Conservation (phyloP, 2,888 invertebrate genomes). For the Tryphoninae sp. region DNA sequence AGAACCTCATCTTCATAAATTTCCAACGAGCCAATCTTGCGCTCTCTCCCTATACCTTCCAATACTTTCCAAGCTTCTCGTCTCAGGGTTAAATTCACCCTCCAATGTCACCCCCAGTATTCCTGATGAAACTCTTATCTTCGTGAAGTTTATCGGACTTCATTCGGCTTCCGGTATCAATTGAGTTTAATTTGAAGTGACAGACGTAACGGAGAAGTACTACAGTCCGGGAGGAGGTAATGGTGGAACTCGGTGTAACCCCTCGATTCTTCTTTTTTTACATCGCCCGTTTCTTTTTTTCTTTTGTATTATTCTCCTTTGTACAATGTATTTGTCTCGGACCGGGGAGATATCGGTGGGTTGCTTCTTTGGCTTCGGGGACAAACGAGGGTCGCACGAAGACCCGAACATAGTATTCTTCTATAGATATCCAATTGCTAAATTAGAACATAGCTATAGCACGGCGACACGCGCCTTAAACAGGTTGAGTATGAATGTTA, state of each 20-base stretch:
- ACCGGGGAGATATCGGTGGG: slow-evolving; percentile 54
- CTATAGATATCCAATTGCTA: neutral
- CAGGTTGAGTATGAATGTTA: slow-evolving; percentile 3
- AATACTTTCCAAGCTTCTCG: neutral
- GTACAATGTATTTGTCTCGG: neutral
- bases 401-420: slow-evolving; percentile 73
- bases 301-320: neutral
- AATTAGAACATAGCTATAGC: neutral
- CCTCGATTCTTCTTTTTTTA: slow-evolving; percentile 38
- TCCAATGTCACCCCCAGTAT: neutral
- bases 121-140: slow-evolving; percentile 12
- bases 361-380: slow-evolving; percentile 77
- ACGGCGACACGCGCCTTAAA: neutral
- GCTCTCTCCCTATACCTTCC: neutral
- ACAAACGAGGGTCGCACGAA: slow-evolving; percentile 77
- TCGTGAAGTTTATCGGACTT: slow-evolving; percentile 29
- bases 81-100: slow-evolving; percentile 16
- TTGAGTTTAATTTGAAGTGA: slow-evolving; percentile 19
- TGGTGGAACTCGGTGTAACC: neutral
- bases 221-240: slow-evolving; percentile 9
- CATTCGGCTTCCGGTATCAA: slow-evolving; percentile 50
- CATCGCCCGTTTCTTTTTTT: slow-evolving; percentile 10
- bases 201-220: slow-evolving; percentile 34
- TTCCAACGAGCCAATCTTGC: neutral
- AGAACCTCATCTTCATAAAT: neutral